These are phyloP conservation scores for Hypomecis punctinalis DNA, from an alignment of 2,888 invertebrate genomes.

Conservation along the genomic window DNA sequence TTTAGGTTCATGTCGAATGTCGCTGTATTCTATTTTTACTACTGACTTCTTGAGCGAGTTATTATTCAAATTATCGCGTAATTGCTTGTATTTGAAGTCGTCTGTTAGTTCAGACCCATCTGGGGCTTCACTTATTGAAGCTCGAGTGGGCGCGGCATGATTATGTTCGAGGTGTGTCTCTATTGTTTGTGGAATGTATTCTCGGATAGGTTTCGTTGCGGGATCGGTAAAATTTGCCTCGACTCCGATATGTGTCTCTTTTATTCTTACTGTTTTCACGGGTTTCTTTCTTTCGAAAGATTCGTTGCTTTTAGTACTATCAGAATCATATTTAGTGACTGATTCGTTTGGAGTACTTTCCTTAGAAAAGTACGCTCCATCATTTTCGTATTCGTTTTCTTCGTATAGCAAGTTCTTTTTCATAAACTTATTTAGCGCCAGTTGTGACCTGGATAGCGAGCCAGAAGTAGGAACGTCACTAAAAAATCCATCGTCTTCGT, in stretches of 20 bases:
- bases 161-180: slow-evolving; percentile 17
- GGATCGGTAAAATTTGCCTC: slow-evolving; percentile 20
- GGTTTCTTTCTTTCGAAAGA: slow-evolving; percentile 49
- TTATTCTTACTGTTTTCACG: slow-evolving; percentile 25
- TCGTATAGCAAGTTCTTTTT: slow-evolving; percentile 77
- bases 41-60: slow-evolving; percentile 35
- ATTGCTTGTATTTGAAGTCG: slow-evolving; percentile 71
- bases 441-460: slow-evolving; percentile 71
- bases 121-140: slow-evolving; percentile 36
- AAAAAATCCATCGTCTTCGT: slow-evolving; percentile 73
- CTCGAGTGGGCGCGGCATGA: slow-evolving; percentile 4
- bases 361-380: slow-evolving; percentile 75
- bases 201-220: slow-evolving; percentile 30
- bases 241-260: slow-evolving; percentile 18
- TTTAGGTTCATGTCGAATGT: slow-evolving; percentile 25
- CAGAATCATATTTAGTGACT: slow-evolving; percentile 69
- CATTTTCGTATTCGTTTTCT: slow-evolving; percentile 61
- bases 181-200: slow-evolving; percentile 14
- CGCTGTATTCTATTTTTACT: slow-evolving; percentile 36
- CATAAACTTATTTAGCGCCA: slow-evolving; percentile 76
- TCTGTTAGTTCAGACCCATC: slow-evolving; percentile 64
- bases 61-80: slow-evolving; percentile 48
- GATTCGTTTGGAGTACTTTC: slow-evolving; percentile 76
- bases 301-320: slow-evolving; percentile 66
- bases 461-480: slow-evolving; percentile 71